These are phyloP conservation scores for Yponomeuta cagnagella DNA, from an alignment of 2,888 invertebrate genomes.

Conservation along the genomic window DNA sequence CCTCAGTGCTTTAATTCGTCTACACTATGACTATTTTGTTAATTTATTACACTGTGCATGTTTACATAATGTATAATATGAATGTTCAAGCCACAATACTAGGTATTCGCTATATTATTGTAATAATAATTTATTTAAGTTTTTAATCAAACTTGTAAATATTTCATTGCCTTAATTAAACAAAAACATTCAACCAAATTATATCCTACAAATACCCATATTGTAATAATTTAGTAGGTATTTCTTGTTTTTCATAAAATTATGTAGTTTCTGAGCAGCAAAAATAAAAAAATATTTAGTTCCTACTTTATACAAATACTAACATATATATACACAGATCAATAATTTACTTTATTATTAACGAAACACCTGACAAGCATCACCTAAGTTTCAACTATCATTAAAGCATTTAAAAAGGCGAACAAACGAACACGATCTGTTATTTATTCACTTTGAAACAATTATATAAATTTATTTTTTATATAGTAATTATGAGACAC, in stretches of 20 bases:
- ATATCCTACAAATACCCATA: background rate
- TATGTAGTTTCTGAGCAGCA: constrained; percentile 30
- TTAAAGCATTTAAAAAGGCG: constrained; percentile 73
- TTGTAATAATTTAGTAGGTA: background rate
- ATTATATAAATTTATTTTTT: background rate
- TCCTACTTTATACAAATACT: constrained; percentile 65
- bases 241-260: background rate
- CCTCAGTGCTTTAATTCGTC: constrained; percentile 62
- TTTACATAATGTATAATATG: background rate
- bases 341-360: constrained; percentile 44
- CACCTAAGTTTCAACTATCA: constrained; percentile 55
- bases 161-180: background rate
- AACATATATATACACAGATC: constrained; percentile 71
- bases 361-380: constrained; percentile 36
- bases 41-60: constrained; percentile 43
- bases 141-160: constrained; percentile 5
- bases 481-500: background rate
- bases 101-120: background rate
- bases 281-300: constrained; percentile 56
- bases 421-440: constrained; percentile 59
- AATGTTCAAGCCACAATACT: constrained; percentile 1
- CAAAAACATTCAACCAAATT: constrained; percentile 1
- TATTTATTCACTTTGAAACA: constrained; percentile 1
- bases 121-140: background rate
- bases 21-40: constrained; percentile 33